Conservation (phyloP, 2,888 invertebrate species). For the Germaria angustata region DNA sequence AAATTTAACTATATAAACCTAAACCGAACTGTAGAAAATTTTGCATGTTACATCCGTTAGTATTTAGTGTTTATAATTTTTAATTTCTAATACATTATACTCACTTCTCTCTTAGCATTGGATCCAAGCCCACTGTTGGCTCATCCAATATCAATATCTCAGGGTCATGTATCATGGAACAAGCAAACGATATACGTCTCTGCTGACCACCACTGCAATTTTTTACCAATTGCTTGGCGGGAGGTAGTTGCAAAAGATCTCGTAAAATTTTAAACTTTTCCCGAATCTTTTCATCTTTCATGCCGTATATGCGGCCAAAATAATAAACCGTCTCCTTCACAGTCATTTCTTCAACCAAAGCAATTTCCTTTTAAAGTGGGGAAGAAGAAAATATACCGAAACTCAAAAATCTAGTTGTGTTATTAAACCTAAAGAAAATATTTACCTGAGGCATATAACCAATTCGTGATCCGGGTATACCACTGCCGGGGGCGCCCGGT, state of each 20-base stretch:
- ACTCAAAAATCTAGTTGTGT: too few species aligned
- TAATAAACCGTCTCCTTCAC: conserved; percentile 91
- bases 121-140: conserved; percentile 96
- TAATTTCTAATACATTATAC: conserved; percentile 44
- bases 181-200: conserved; percentile 92
- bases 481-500: conserved; percentile 85
- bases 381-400: too few species aligned
- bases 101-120: conserved; percentile 90
- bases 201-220: conserved; percentile 94
- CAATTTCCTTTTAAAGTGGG: conserved; percentile 84
- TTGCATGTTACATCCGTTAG: too few species aligned
- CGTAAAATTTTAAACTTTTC: conserved; percentile 86
- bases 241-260: conserved; percentile 88
- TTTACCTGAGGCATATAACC: conserved; percentile 92
- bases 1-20: too few species aligned
- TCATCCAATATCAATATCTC: conserved; percentile 94
- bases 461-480: conserved; percentile 86
- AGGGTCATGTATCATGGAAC: conserved; percentile 92
- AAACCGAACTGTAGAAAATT: too few species aligned
- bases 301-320: conserved; percentile 92
- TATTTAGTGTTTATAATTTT: too few species aligned
- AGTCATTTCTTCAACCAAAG: conserved; percentile 88
- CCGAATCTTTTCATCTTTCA: conserved; percentile 84
- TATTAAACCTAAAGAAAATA: not conserved
- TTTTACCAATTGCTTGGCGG: conserved; percentile 84